Base-by-base conservation (phyloP, 2,888 invertebrate genomes). In the Eupithecia insigniata region DNA sequence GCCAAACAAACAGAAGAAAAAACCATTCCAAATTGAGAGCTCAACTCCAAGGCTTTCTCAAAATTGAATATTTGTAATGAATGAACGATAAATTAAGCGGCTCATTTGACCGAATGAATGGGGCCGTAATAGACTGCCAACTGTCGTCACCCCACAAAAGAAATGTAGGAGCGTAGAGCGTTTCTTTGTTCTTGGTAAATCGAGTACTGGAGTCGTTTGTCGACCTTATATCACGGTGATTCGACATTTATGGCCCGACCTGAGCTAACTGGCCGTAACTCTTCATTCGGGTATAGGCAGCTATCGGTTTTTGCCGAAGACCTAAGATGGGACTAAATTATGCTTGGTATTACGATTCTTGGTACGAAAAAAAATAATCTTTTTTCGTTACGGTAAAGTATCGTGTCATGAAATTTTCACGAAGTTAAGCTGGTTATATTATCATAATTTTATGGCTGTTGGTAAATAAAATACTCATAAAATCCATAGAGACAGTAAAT, bases 131-230 rank as follows among this genome's bases (percentile, higher is more conserved):
- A 90, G 91, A 92, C 88, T 91, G 90, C 84, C 89, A 89, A 89
- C 88, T 89, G 92, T 91, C 92, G 89, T 82, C 85, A 82, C 84
- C 83, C 86, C 87, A 89, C 92, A 92, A 91, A 91, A 92, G 91
- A 90, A 92, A 92, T 90, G 90, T 89, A 88, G 88, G 68, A 73
- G 39, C 65, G 60, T 65, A 84, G 87, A 82, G 86, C 64, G 83
- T 87, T 90, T 89, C 92, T 92, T 92, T 92, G 92, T 93, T 93
- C 92, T 92, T 90, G 87, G 85, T 89, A 90, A 92, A 92, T 92
- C 90, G 92, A 92, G 90, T 90, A 88, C 89, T 84, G 85, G 80
- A 87, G 89, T 87, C 91, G 91, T 92, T 92, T 92, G 91, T 91
- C 91, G 91, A 86, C 86, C 87, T 89, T 93, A 92, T 91, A 91